Evolutionary conservation across 92 coral and sea anemone species (phyloP).

Genomic region (Palythoa grandis): DNA sequence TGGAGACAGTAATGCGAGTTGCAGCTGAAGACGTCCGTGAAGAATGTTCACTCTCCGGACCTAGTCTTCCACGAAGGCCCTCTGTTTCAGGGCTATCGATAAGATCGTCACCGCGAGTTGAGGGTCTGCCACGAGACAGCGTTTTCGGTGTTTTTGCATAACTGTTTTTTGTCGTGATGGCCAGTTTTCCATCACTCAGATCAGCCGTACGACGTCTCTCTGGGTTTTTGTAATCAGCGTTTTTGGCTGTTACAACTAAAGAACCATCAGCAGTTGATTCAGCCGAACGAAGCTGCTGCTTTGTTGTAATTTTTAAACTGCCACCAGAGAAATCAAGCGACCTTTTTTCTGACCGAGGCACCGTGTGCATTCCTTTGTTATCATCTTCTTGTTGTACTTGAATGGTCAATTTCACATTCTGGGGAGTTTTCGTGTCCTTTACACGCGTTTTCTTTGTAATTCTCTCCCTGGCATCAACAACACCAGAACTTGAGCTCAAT

Average conservation of each 20-base stretch:
- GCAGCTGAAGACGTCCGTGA: slow-evolving; percentile 43
- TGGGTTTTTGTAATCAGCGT: slow-evolving; percentile 47
- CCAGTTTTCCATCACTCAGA: slow-evolving; percentile 33
- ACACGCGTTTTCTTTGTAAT: slow-evolving; percentile 50
- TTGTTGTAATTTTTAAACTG: slow-evolving; percentile 68
- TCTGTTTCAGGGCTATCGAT: slow-evolving; percentile 35
- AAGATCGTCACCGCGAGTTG: not conserved
- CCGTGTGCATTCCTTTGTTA: not conserved
- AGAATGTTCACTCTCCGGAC: slow-evolving; percentile 41
- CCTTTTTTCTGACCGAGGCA: slow-evolving; percentile 18
- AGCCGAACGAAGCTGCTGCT: slow-evolving; percentile 43
- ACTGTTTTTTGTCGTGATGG: slow-evolving; percentile 35
- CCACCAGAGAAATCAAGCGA: slow-evolving; percentile 59
- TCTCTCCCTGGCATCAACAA: slow-evolving; percentile 75
- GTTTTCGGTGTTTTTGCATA: not conserved
- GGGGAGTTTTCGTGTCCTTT: slow-evolving; percentile 11
- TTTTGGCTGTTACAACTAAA: slow-evolving; percentile 19
- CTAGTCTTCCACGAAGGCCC: slow-evolving; percentile 63
- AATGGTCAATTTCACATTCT: slow-evolving; percentile 60
- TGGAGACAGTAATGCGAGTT: slow-evolving; percentile 76
- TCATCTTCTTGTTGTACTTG: slow-evolving; percentile 12
- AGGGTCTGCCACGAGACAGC: not conserved
- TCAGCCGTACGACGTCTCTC: slow-evolving; percentile 41
- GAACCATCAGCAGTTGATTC: slow-evolving; percentile 26
- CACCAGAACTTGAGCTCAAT: slow-evolving; percentile 8